Evolutionary conservation across 2,113 vertebrate genomes (phyloP).

Genomic region (Odontophorus gujanensis): DNA sequence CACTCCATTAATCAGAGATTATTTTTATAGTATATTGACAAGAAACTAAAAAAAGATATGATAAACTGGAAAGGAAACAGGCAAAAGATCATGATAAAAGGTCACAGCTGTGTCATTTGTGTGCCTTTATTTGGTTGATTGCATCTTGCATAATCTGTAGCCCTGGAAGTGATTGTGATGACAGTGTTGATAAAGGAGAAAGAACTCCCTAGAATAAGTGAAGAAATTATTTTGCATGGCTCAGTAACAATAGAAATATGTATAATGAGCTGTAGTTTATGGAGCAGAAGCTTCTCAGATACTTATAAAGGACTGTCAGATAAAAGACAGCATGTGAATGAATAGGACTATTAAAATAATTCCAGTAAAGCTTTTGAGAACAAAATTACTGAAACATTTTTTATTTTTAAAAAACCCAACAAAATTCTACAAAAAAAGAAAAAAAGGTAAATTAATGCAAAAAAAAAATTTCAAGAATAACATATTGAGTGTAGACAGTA

Average conservation of each 20-base stretch:
- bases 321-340: neutral
- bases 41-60: neutral
- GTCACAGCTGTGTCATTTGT: neutral
- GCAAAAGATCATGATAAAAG: neutral
- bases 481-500: neutral
- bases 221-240: neutral
- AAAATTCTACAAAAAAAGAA: neutral
- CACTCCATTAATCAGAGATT: neutral
- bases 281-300: neutral
- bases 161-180: neutral
- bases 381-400: neutral
- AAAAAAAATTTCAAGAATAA: neutral
- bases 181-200: neutral
- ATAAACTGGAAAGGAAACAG: neutral
- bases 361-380: neutral
- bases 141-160: neutral
- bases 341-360: neutral
- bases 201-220: neutral
- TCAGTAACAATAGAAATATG: neutral
- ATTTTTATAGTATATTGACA: neutral
- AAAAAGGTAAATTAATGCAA: fast-evolving
- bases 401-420: neutral
- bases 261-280: neutral
- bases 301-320: neutral
- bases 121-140: neutral